Evolutionary conservation across 2,113 vertebrate species (phyloP).

Genomic region (Heterocephalus glaber): DNA sequence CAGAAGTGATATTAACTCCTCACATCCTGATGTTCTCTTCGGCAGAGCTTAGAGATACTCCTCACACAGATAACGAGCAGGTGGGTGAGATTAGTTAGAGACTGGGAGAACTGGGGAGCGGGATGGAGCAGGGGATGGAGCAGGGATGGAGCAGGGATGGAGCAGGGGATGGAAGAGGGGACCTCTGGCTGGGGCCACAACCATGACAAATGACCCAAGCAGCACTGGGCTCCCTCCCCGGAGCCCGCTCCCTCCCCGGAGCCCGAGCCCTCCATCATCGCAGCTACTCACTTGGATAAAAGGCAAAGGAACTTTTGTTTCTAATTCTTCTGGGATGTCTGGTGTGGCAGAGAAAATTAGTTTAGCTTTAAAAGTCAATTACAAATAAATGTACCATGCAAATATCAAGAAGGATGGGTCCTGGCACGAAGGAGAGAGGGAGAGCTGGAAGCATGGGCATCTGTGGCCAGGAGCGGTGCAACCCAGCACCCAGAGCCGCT

Average conservation of each 20-base stretch:
- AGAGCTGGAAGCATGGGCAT: neutral
- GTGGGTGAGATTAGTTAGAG: no score
- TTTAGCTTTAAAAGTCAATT: slow-evolving; percentile 65
- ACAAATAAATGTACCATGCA: slow-evolving; percentile 35
- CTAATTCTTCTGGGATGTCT: slow-evolving; percentile 62
- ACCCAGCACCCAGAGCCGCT: neutral
- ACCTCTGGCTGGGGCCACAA: no score
- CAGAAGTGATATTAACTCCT: slow-evolving; percentile 19
- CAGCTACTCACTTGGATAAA: neutral
- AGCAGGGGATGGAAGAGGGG: no score
- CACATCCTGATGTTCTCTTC: neutral
- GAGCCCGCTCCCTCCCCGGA: no score
- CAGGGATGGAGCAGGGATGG: no score
- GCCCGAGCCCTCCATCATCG: neutral
- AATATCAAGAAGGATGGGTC: neutral
- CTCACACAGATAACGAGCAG: neutral
- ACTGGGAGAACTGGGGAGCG: neutral
- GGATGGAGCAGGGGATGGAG: neutral
- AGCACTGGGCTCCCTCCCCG: no score
- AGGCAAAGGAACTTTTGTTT: slow-evolving; percentile 53
- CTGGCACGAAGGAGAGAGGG: neutral
- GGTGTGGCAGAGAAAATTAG: slow-evolving; percentile 48
- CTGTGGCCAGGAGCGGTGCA: fast-evolving
- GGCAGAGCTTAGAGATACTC: slow-evolving; percentile 23
- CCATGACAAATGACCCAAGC: neutral